Conservation (phyloP, 2,888 invertebrate genomes). For the Ceraclea dissimilis region DNA sequence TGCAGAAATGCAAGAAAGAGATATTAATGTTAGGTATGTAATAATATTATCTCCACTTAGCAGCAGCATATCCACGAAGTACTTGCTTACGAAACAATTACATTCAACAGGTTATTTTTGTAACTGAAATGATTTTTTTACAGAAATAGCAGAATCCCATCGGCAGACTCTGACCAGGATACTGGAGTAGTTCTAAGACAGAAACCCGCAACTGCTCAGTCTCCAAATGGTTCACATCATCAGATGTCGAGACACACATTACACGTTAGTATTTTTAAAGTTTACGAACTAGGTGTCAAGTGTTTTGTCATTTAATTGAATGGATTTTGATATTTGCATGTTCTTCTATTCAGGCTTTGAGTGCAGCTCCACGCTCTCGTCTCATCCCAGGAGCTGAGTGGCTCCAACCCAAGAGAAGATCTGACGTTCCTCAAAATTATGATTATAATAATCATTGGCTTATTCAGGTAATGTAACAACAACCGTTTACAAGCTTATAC, state of each 20-base stretch:
- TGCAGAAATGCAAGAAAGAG: slow-evolving; percentile 42
- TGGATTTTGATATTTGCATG: not conserved
- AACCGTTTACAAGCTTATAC: too few relatives aligned
- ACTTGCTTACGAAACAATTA: too few relatives aligned
- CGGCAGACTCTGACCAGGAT: slow-evolving; percentile 50
- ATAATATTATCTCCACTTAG: too few relatives aligned
- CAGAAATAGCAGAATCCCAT: slow-evolving; percentile 53
- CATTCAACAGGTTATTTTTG: not conserved
- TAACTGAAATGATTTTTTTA: slow-evolving; percentile 7
- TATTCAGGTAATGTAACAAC: slow-evolving; percentile 55
- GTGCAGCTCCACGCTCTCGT: slow-evolving; percentile 71
- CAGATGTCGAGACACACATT: slow-evolving; percentile 66
- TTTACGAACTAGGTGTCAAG: not conserved
- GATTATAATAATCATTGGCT: slow-evolving; percentile 84
- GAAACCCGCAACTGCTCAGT: slow-evolving; percentile 34
- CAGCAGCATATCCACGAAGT: too few relatives aligned
- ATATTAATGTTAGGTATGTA: slow-evolving; percentile 44
- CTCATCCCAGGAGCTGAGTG: slow-evolving; percentile 64
- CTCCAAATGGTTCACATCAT: slow-evolving; percentile 37
- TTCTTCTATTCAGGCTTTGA: slow-evolving; percentile 47
- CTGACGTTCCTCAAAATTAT: slow-evolving; percentile 48
- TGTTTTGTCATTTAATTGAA: too few relatives aligned
- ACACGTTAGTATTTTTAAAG: slow-evolving; percentile 39
- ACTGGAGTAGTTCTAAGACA: slow-evolving; percentile 38
- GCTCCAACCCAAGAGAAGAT: slow-evolving; percentile 58